Base-by-base conservation (phyloP, 30 jellyfish, hydroid and myxozoan genomes). In the Aurelia coerulea region DNA sequence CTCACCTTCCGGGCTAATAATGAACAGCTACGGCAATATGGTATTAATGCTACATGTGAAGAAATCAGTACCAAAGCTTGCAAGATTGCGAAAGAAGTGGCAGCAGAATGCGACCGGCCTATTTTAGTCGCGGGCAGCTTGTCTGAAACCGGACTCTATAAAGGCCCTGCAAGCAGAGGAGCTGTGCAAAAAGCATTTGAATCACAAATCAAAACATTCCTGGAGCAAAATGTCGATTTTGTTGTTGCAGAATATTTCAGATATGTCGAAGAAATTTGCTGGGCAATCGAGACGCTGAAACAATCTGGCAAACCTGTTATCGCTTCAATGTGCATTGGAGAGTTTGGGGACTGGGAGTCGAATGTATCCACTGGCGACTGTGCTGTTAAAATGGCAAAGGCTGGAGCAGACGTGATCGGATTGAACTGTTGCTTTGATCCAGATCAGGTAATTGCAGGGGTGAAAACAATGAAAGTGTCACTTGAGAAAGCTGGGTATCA, bases 321-420 rank as follows among this genome's bases (percentile, higher is more conserved):
- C 5, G 90, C 87, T 34, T 68, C 76, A 74, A 81, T 90, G 97
- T 46, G 73, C 29, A 81, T 82, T 56, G 97, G 97, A 32, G 87
- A 86, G 54, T 42, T 74, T 65, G 94, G 97, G 16, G 97, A 90
- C 56, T 46, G 56, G 56, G 56, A 46, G 14, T 6, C 13, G 13
- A 46, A 46, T 31, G 80, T 82, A 34, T 62, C 94, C 2, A 64
- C 90, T 19, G 94, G 82, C 10, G 90, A 90, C 39, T 81, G 93
- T 76, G 97, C 92, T 18, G 86, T 82, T 31, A 78, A 76, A 78
- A 66, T 83, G 93, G 97, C 97, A 9, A 73, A 76, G 58, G 93
- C 97, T 29, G 97, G 97, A 19, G 93, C 94, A 51, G 97, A 90
- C 41, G 88, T 90, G 53, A 90, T 90, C 50, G 97, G 97, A 11